A percentile compares a stretch with the other conserved stretches of the same genome.
Conservation (phyloP, 2,888 invertebrate genomes). For the Venusia cambrica region DNA sequence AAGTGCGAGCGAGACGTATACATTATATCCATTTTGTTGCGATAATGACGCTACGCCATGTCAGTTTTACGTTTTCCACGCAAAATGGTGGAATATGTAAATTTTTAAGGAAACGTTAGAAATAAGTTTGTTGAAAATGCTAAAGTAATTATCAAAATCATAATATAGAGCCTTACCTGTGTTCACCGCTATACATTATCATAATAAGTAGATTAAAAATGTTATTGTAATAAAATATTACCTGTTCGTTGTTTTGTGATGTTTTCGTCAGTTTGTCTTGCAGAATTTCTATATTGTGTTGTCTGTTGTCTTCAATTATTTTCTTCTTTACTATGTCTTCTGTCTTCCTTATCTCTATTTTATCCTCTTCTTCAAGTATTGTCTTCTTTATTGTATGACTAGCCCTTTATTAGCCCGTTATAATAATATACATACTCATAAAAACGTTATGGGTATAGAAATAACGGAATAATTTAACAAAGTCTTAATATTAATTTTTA, state of each 20-base stretch:
- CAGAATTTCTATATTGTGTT: slow-evolving; percentile 25
- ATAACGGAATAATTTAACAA: slow-evolving; percentile 74
- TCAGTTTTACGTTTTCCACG: slow-evolving; percentile 20
- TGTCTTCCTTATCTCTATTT: slow-evolving; percentile 35
- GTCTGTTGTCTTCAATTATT: slow-evolving; percentile 14
- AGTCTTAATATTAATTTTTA: slow-evolving; percentile 78
- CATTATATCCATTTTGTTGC: slow-evolving; percentile 41
- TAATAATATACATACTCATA: slow-evolving; percentile 66
- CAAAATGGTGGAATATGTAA: slow-evolving; percentile 14
- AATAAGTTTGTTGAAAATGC: too few species aligned
- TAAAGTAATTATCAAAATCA: too few species aligned
- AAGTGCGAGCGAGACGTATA: slow-evolving; percentile 62
- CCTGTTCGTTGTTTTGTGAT: slow-evolving; percentile 24
- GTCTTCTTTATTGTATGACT: slow-evolving; percentile 52
- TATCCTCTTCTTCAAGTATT: slow-evolving; percentile 50
- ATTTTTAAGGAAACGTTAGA: too few species aligned
- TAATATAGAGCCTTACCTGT: too few species aligned
- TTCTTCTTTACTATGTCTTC: slow-evolving; percentile 30
- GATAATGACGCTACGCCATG: slow-evolving; percentile 37
- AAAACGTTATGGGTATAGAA: slow-evolving; percentile 75
- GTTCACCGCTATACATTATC: too few species aligned
- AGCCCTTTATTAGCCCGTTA: slow-evolving; percentile 69
- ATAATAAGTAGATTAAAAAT: too few species aligned
- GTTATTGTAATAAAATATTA: slow-evolving; percentile 9
- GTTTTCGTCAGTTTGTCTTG: slow-evolving; percentile 30